Conservation (phyloP, 2,797 vertebrate genomes). For the Sebastes hopkinsi region DNA sequence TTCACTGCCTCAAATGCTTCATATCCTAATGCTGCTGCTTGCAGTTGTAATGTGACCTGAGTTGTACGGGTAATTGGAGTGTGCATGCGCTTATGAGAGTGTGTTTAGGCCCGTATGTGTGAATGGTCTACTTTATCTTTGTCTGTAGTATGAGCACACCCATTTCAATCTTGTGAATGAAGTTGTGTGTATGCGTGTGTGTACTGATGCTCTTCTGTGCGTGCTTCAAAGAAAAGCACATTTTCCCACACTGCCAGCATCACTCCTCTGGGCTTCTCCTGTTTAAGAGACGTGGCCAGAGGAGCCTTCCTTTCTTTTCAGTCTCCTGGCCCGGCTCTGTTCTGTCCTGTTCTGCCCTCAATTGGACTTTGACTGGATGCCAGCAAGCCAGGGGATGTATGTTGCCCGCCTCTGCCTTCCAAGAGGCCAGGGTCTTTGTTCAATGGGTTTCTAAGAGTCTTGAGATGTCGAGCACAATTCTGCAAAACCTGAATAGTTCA, state of each 20-base stretch:
- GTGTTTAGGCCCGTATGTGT: background rate
- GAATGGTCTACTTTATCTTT: constrained; percentile 44
- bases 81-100: constrained; percentile 13
- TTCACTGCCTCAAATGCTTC: constrained; percentile 4
- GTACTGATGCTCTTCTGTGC: constrained; percentile 47
- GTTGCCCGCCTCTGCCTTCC: constrained; percentile 77
- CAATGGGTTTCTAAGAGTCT: constrained; percentile 72
- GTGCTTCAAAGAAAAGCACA: constrained; percentile 73
- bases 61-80: constrained; percentile 36
- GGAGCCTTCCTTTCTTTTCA: constrained; percentile 76
- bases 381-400: constrained; percentile 80
- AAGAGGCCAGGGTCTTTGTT: constrained; percentile 75
- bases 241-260: constrained; percentile 88
- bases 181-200: constrained; percentile 40
- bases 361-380: constrained; percentile 84
- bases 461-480: constrained; percentile 75
- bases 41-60: constrained; percentile 46
- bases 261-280: constrained; percentile 80
- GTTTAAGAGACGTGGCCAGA: constrained; percentile 72
- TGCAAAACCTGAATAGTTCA: constrained; percentile 63
- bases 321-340: constrained; percentile 72
- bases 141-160: constrained; percentile 51
- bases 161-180: constrained; percentile 61
- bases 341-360: constrained; percentile 83
- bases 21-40: background rate